These are phyloP conservation scores for Oceanodroma tethys DNA, from an alignment of 2,113 vertebrate genomes.

Conservation along the genomic window DNA sequence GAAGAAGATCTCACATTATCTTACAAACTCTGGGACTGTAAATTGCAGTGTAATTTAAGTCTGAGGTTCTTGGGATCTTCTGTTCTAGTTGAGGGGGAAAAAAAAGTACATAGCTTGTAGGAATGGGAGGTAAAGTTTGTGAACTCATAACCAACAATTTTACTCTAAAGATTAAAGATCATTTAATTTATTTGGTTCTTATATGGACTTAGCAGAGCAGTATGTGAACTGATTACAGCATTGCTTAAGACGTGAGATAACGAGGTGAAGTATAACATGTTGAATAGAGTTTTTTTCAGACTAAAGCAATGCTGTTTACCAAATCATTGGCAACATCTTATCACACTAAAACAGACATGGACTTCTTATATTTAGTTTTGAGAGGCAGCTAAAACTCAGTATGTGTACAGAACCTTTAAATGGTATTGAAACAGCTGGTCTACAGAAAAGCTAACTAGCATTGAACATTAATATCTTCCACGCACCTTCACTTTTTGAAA, in stretches of 20 bases:
- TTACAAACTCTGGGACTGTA: neutral
- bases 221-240: neutral
- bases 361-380: constrained; percentile 25
- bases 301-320: neutral
- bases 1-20: neutral
- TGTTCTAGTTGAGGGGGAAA: neutral
- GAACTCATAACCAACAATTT: neutral
- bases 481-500: neutral
- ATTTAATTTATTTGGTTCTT: constrained; percentile 4
- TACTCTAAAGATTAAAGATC: neutral
- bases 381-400: constrained; percentile 19
- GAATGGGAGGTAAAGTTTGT: neutral
- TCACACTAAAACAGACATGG: constrained; percentile 35
- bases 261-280: neutral
- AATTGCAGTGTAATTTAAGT: neutral
- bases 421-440: neutral
- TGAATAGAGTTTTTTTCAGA: neutral
- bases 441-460: neutral
- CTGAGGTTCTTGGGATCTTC: neutral
- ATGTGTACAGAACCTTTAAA: neutral
- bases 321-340: constrained; percentile 44
- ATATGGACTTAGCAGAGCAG: neutral
- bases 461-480: neutral
- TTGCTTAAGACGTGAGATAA: neutral
- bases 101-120: neutral